Conservation (phyloP, 2,113 vertebrate genomes). For the Mirounga angustirostris region DNA sequence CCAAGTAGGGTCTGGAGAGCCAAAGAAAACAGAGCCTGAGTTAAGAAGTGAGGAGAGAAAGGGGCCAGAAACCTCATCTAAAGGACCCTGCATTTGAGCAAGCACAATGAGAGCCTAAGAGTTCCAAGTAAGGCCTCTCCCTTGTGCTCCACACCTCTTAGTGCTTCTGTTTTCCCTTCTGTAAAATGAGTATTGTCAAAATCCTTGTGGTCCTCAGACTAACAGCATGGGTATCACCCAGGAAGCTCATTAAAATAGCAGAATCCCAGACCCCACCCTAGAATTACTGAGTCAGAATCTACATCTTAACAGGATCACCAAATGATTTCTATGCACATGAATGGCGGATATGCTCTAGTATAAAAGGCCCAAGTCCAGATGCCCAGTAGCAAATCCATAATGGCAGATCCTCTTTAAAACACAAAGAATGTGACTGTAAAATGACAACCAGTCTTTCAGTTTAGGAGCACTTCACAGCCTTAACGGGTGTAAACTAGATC, state of each 20-base stretch:
- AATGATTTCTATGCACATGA: not conserved
- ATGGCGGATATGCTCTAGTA: not conserved
- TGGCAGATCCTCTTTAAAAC: not conserved
- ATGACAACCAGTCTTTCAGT: not conserved
- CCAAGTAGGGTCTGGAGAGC: not conserved
- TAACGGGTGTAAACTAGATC: not conserved
- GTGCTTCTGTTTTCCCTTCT: not conserved
- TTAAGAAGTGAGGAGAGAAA: conserved; percentile 56
- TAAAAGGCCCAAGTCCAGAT: not conserved
- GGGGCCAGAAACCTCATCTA: conserved; percentile 30
- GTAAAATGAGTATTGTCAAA: not conserved
- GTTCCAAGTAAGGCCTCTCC: not conserved
- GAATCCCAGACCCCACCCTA: not conserved
- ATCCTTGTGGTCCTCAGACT: not conserved
- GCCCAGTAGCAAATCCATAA: not conserved
- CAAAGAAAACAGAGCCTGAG: conserved; percentile 74
- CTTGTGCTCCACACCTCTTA: not conserved
- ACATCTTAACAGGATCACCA: not conserved
- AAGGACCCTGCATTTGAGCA: not conserved
- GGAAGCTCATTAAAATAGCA: not conserved
- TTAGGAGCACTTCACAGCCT: not conserved
- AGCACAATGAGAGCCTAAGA: not conserved
- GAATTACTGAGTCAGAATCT: not conserved
- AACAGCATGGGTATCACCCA: not conserved
- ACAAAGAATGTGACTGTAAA: not conserved